Conservation (phyloP, 2,797 vertebrate genomes). For the Hapalemur alaotrensis region DNA sequence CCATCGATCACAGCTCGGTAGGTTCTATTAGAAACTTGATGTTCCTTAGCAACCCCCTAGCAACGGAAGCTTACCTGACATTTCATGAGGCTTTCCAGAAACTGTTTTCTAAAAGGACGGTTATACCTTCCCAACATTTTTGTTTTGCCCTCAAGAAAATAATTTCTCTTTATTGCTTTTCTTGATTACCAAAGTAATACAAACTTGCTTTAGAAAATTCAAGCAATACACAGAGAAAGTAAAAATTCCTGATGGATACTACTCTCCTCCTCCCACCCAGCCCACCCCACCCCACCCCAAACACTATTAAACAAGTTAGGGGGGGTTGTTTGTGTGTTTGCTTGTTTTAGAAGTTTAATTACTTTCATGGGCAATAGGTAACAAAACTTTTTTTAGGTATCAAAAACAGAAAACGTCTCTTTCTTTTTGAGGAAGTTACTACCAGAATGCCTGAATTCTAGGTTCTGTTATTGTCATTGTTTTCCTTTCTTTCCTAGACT, state of each 20-base stretch:
- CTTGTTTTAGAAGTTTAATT: background rate
- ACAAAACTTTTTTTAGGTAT: background rate
- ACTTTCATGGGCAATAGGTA: background rate
- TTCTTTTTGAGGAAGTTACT: background rate
- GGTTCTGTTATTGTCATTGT: rapidly evolving
- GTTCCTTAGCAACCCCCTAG: slow-evolving; percentile 54
- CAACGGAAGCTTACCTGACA: slow-evolving; percentile 48
- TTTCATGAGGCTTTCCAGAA: slow-evolving; percentile 45
- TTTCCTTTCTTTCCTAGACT: background rate
- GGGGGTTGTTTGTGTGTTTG: background rate
- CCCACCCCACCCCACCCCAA: background rate
- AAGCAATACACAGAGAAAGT: slow-evolving; percentile 23
- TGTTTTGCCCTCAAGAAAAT: slow-evolving; percentile 59
- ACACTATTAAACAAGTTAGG: background rate
- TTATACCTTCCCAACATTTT: slow-evolving; percentile 35
- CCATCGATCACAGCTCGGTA: background rate
- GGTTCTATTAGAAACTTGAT: background rate
- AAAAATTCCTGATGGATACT: background rate
- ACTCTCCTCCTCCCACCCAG: background rate
- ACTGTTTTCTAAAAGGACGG: slow-evolving; percentile 53
- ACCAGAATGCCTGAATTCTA: background rate
- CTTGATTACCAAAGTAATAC: slow-evolving; percentile 51
- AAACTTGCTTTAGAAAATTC: slow-evolving; percentile 52
- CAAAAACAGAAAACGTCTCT: background rate
- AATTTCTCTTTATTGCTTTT: slow-evolving; percentile 73